Base-by-base conservation (phyloP, 1,140 invertebrate species). In the Drosophila burlai region DNA sequence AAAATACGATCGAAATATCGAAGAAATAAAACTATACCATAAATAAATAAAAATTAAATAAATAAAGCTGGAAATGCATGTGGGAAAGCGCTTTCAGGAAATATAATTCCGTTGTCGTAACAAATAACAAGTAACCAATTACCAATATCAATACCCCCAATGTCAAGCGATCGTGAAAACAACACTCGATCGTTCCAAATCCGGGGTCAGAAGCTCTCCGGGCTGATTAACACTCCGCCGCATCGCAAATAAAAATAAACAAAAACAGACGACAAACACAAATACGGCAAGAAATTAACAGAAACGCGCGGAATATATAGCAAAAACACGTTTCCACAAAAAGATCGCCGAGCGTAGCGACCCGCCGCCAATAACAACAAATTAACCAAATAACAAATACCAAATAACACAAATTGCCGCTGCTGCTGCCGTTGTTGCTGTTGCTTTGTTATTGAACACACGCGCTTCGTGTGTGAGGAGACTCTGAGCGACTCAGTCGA, bases 201-300 rank as follows among this genome's bases (percentile, higher is more conserved):
- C 84, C 84, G 84, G 84, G 84, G 84, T 87, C 84, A 87, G 58
- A 75, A 77, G 64, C 83, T 77, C 75, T 47, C 46, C 47, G 76
- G 76, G 47, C 83, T 87, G 83, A 87, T 87, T 87, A 87, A 89
- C 83, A 81, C 80, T 78, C 63, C 84, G 75, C 68, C 74, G 64
- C 47, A 38, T 71, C 59, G 46, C 65, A 63, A 80, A 43, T 60
- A 57, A 80, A 79, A 80, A 73, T 55, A 66, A 66, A 63, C 47
- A 65, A 72, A 83, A 77, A 71, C 59, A 67, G 62, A 26, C 61
- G 61, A 63, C 68, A 67, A 69, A 80, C 46, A 76, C 75, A 73
- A 65, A 76, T 58, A 74, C 58, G 72, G 55, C 16, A 31, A 65
- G 11, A 65, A 77, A 76, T 68, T 77, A 71, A 65, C 54, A 82